Base-by-base conservation (phyloP, 1,140 invertebrate genomes). In the Drosophila insularis region DNA sequence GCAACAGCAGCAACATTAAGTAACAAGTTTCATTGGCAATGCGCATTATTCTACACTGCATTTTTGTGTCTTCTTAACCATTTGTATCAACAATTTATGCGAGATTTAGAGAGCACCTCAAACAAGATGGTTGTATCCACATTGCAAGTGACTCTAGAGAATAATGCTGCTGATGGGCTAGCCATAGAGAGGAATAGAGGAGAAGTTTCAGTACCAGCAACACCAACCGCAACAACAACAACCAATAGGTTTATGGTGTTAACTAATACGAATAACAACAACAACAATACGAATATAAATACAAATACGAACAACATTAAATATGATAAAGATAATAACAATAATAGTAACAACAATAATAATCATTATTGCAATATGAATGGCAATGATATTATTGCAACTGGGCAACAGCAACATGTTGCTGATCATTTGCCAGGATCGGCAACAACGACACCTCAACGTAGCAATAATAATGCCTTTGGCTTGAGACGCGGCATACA, bases 81-180 rank as follows among this genome's bases (percentile, higher is more conserved):
- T 76, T 71, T 37, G 35, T 27, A 37, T 37, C 27, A 37, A 37
- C 87, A 87, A 87, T 86, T 79, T 79, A 87, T 86, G 82, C 82
- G 70, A 21, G 43, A 21, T 50, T 14, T 5, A 3, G n/a, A 43
- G 14, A 50, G 8, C 17, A 21, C 4, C 11, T 56, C 4, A 14
- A 14, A 7, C 35, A 82, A 71, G 58, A 91, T 91, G 90, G 89
- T 91, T 5, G 73, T 91, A 54, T 81, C 90, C 32, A 91, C 90
- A 23, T 46, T 91, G 73, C 76, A 78, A 31, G 87, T 90, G 58
- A 90, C 73, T n/a, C 56, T 90, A 58, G 89, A 91, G 60, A 81
- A 71, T 58, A 76, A 80, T 62, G 75, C 62, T 58, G 53, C 65
- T 0, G 43, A 43, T 17, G 63, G 55, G n/a, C 39, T 50, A 1